Evolutionary conservation across 2,797 vertebrate species (phyloP).

Genomic region (Amniataba percoides): DNA sequence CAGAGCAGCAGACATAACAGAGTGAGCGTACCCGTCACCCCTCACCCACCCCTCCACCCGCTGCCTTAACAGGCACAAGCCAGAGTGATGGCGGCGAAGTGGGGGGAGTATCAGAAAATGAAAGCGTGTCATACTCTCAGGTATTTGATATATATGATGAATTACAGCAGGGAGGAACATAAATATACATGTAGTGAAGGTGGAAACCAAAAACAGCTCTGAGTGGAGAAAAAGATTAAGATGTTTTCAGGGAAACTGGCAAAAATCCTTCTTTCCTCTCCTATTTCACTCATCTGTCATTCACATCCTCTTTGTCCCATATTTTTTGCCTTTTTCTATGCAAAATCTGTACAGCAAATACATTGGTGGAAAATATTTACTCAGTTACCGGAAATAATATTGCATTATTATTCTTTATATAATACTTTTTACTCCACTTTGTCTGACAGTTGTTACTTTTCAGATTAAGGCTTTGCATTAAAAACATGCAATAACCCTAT

Average conservation of each 20-base stretch:
- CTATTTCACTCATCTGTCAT: neutral
- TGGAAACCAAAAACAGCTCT: neutral
- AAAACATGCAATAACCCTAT: too few relatives aligned
- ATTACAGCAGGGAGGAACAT: constrained; percentile 32
- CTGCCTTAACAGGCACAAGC: constrained; percentile 26
- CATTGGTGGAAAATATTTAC: neutral
- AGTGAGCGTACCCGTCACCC: constrained; percentile 30
- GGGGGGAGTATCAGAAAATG: constrained; percentile 38
- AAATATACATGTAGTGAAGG: constrained; percentile 19
- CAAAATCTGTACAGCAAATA: neutral
- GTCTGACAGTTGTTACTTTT: neutral
- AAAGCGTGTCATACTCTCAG: constrained; percentile 36
- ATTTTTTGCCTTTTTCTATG: constrained; percentile 3
- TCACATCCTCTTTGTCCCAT: neutral
- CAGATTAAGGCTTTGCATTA: neutral
- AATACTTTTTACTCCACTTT: neutral
- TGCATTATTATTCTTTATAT: neutral
- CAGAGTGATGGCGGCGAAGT: constrained; percentile 23
- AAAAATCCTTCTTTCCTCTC: neutral
- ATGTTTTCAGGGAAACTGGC: constrained; percentile 10
- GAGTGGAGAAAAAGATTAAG: constrained; percentile 4
- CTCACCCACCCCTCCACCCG: neutral
- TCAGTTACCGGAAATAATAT: neutral
- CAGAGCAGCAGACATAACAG: constrained; percentile 45
- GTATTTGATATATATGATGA: constrained; percentile 43